Conservation (phyloP, 1,140 invertebrate species). For the Plectrocnemia conspersa region DNA sequence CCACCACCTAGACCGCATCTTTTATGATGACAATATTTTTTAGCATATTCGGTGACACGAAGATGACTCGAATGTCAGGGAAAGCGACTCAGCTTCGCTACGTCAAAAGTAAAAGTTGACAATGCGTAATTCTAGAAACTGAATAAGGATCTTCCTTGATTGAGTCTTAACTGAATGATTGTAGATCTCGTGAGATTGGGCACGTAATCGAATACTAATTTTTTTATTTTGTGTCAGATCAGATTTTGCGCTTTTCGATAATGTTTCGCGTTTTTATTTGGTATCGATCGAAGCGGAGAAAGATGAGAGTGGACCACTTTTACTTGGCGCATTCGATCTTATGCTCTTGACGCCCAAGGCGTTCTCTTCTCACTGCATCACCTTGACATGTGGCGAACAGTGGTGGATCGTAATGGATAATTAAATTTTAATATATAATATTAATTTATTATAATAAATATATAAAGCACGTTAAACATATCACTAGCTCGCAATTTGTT, state of each 20-base stretch:
- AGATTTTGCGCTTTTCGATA: no score
- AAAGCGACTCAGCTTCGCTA: constrained; percentile 5
- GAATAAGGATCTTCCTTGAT: neutral
- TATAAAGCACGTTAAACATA: no score
- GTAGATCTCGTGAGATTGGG: neutral
- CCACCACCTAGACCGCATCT: no score
- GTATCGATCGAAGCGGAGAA: constrained; percentile 1
- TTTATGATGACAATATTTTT: no score
- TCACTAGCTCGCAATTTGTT: constrained; percentile 1
- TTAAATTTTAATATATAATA: no score
- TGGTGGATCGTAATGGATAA: no score
- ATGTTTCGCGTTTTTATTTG: neutral
- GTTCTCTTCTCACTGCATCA: constrained; percentile 12
- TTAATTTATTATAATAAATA: no score
- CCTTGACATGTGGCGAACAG: constrained; percentile 7
- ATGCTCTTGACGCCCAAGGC: constrained; percentile 10
- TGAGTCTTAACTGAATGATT: neutral
- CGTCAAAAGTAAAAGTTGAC: constrained; percentile 21
- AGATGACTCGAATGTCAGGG: constrained; percentile 6
- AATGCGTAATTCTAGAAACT: constrained; percentile 9
- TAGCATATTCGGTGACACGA: constrained; percentile 7
- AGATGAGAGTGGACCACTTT: constrained; percentile 7
- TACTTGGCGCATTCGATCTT: constrained; percentile 10
- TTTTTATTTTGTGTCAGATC: no score
- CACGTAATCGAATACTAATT: neutral